Evolutionary conservation across 2,113 vertebrate genomes (phyloP).

Genomic region (Rhinoderma darwinii): DNA sequence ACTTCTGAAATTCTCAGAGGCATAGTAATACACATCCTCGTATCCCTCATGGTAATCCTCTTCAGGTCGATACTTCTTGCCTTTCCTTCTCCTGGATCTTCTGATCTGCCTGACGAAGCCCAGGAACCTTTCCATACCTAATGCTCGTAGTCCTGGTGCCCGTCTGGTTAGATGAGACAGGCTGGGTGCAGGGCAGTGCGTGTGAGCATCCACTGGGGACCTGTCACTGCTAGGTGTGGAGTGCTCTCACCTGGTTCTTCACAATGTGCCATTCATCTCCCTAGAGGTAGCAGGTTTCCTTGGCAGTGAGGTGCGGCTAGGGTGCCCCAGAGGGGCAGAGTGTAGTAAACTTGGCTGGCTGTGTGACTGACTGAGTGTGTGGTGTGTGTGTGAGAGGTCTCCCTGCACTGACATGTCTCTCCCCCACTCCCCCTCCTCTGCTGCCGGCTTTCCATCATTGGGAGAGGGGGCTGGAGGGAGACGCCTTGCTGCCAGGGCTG

Average conservation of each 20-base stretch:
- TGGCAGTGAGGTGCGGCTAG: conserved; percentile 33
- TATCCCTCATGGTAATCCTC: conserved; percentile 99
- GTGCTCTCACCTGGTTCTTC: conserved; percentile 47
- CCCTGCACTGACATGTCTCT: conserved; percentile 69
- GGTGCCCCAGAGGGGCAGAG: conserved; percentile 62
- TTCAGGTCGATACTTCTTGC: conserved; percentile 96
- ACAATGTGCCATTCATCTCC: neutral
- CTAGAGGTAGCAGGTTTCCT: conserved; percentile 12
- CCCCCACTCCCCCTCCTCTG: conserved; percentile 27
- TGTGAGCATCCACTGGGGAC: conserved; percentile 52
- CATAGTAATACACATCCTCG: conserved; percentile 97
- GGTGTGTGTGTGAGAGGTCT: conserved; percentile 66
- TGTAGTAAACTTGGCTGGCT: conserved; percentile 75
- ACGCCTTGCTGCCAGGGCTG: conserved; percentile 73
- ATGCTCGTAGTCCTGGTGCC: conserved; percentile 17
- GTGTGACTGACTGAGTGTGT: neutral
- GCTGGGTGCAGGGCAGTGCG: conserved; percentile 48
- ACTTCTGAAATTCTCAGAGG: conserved; percentile 90
- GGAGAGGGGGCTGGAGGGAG: conserved; percentile 71
- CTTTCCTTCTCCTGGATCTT: conserved; percentile 89
- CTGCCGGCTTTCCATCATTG: conserved; percentile 71
- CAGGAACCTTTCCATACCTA: conserved; percentile 90
- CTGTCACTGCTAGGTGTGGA: conserved; percentile 51
- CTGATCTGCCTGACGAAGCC: conserved; percentile 92
- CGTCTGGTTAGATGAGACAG: conserved; percentile 3